These are phyloP conservation scores for Oxyruncus cristatus DNA, from an alignment of 2,113 vertebrate genomes.

Conservation along the genomic window DNA sequence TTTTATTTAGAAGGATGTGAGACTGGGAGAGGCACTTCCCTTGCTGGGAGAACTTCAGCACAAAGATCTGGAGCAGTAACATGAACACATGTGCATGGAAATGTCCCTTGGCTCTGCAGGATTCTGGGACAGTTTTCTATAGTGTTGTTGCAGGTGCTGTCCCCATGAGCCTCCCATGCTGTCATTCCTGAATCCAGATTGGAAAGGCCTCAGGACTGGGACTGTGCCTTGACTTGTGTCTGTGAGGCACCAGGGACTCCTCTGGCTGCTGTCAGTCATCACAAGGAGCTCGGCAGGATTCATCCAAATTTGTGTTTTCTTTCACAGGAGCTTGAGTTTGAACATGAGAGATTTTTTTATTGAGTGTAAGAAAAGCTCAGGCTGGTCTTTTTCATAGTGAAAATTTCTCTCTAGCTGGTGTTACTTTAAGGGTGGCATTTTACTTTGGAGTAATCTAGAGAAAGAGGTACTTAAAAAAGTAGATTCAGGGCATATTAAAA, in stretches of 20 bases:
- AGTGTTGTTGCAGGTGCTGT: not conserved
- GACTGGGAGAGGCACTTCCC: not conserved
- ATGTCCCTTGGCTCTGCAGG: not conserved
- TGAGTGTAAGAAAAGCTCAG: not conserved
- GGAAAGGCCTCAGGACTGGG: conserved; percentile 7
- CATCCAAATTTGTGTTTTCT: not conserved
- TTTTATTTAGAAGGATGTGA: accelerated
- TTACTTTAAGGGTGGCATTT: not conserved
- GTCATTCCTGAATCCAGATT: not conserved
- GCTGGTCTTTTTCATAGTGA: not conserved
- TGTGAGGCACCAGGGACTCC: not conserved
- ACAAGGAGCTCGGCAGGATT: not conserved
- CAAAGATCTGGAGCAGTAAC: not conserved
- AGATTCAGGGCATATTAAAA: not conserved
- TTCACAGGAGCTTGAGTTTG: not conserved
- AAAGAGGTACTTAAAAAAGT: not conserved
- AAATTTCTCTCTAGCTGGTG: not conserved
- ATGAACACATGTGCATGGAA: accelerated
- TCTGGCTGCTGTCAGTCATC: not conserved
- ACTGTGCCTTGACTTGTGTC: conserved; percentile 28
- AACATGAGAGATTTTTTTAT: conserved; percentile 3
- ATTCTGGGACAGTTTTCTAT: not conserved
- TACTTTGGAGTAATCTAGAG: not conserved
- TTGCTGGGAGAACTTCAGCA: not conserved
- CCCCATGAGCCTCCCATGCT: not conserved